Conservation (phyloP, 2,797 vertebrate species). For the Dicrostonyx torquatus region DNA sequence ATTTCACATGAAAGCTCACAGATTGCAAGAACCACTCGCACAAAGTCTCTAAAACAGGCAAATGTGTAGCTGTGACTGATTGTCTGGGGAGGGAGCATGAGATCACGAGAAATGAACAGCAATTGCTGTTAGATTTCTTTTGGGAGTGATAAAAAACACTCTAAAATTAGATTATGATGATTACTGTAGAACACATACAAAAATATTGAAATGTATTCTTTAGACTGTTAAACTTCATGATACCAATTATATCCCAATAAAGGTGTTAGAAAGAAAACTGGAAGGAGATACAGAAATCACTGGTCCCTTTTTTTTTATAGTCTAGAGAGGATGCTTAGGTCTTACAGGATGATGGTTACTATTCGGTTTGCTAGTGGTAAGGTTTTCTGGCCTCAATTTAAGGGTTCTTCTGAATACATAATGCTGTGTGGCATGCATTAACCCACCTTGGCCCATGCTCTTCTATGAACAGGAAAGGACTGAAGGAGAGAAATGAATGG, state of each 20-base stretch:
- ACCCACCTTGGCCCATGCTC: not conserved
- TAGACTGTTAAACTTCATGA: slow-evolving; percentile 21
- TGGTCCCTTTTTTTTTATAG: not conserved
- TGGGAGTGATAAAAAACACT: slow-evolving; percentile 1
- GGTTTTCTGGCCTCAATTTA: not conserved
- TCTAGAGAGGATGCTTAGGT: not conserved
- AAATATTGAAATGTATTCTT: not conserved
- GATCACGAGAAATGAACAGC: not conserved
- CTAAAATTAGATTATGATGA: slow-evolving; percentile 34
- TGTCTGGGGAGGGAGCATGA: not conserved
- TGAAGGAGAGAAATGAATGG: not conserved
- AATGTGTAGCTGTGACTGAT: not conserved
- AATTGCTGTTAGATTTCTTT: not conserved
- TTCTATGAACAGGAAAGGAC: not conserved
- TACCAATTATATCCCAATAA: slow-evolving; percentile 30
- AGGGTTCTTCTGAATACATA: not conserved
- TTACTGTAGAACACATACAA: not conserved
- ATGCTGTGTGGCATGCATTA: not conserved
- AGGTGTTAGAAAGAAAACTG: not conserved
- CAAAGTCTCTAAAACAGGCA: not conserved
- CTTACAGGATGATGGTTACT: not conserved
- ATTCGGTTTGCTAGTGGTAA: not conserved
- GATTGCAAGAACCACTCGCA: not conserved
- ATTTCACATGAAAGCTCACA: not conserved
- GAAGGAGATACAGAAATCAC: slow-evolving; percentile 29